Evolutionary conservation across 2,113 vertebrate species (phyloP).

Genomic region (Camelus dromedarius): DNA sequence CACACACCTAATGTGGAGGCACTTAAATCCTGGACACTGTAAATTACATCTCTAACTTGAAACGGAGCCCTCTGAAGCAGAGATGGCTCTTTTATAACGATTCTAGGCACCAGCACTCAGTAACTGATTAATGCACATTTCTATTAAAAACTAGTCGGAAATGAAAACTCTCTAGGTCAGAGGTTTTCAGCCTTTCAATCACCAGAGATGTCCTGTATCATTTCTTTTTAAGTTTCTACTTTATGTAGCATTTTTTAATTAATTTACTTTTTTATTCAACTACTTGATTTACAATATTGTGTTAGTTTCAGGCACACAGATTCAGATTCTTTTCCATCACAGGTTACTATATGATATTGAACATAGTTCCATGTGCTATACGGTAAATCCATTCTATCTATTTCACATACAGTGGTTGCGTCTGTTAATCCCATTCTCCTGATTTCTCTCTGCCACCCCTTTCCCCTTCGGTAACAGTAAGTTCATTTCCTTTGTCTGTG

Average conservation of each 20-base stretch:
- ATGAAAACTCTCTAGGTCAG: background rate
- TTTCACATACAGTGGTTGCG: no score
- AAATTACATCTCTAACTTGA: background rate
- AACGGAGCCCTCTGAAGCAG: background rate
- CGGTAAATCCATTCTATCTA: no score
- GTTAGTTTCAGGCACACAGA: no score
- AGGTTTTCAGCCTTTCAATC: background rate
- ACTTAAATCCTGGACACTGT: background rate
- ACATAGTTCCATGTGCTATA: no score
- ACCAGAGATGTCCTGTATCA: background rate
- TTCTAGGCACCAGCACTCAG: background rate
- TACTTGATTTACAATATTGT: no score
- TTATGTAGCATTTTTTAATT: background rate
- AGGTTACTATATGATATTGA: no score
- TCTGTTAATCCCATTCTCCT: no score
- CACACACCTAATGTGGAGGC: background rate
- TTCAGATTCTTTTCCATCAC: no score
- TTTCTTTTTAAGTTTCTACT: background rate
- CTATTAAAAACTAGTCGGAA: background rate
- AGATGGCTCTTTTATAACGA: background rate
- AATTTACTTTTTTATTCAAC: no score
- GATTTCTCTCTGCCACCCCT: no score
- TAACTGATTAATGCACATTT: background rate
- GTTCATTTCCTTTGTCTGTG: no score
- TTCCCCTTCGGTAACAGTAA: no score